Evolutionary conservation across 2,888 invertebrate genomes (phyloP), one percentile per base, ranked within the genome.

Genomic region (Lepidocyrtoides sp.): DNA sequence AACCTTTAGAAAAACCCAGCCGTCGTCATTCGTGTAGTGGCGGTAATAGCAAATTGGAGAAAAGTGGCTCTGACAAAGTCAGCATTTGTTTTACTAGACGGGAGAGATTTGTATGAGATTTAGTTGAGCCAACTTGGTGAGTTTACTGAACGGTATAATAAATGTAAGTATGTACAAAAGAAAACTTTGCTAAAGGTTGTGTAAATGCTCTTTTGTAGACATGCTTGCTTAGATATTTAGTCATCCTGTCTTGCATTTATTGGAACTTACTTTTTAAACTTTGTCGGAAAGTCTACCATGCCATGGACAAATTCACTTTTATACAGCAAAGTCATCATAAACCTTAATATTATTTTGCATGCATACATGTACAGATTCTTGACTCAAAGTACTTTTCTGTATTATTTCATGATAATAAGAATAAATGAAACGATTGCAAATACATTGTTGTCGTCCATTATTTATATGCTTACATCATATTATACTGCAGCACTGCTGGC

Each of bases 71-170:
- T 44, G 44, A 20, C 8, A 41, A 29, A 66, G 57, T 66, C 83
- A 63, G 44, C 63, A 63, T 75, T 60, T 88, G 81, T 81, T 79
- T 88, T 63, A 66, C 66, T 69, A 81, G 79, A 79, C 88, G 54
- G 17, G 54, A 63, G 88, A 88, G 88, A 88, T 88, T 88, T 88
- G 88, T 88, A 81, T 88, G 81, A 87, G 88, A 88, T 88, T 88
- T 88, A 81, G 54, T 66, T 44, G 69, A 88, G 88, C 79, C 88
- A 88, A 85, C 85, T 85, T 85, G 72, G 54, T 32, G n/a, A 85
- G 85, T 85, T 85, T 85, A 85, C 84, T 69, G 48, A 51, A 14
- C 63, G 32, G 17, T 69, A 14, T 44, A 44, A 17, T 23, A 44
- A 17, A 23, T 69, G 12, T 36, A 44, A 23, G 41, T 7, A 17